These are phyloP conservation scores for Lepilemur ruficaudatus DNA, from an alignment of 2,797 vertebrate genomes.

Conservation along the genomic window DNA sequence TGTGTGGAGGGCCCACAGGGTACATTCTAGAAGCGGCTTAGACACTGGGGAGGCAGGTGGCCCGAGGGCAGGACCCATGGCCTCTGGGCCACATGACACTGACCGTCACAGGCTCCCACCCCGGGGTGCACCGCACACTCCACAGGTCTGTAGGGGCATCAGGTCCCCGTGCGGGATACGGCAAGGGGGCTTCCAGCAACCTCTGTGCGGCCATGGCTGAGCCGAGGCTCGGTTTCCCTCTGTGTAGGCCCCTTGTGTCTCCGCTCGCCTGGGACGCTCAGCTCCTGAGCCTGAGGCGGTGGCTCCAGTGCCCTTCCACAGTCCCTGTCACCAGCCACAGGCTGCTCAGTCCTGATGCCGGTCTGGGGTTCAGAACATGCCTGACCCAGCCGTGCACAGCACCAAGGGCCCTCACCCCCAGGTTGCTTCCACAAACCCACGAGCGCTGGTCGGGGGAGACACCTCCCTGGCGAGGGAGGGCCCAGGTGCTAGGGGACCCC, in stretches of 20 bases:
- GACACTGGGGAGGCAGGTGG: background rate
- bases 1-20: accelerated
- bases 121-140: background rate
- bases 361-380: background rate
- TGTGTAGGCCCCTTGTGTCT: background rate
- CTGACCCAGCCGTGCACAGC: background rate
- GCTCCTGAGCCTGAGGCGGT: background rate
- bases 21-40: no score
- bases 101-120: background rate
- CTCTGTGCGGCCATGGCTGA: no score
- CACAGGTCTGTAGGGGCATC: background rate
- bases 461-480: background rate
- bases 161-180: accelerated
- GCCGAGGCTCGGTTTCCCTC: background rate
- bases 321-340: background rate
- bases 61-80: background rate
- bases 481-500: background rate
- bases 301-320: background rate
- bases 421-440: accelerated
- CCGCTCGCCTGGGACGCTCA: background rate
- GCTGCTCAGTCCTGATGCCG: no score
- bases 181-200: background rate
- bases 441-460: background rate
- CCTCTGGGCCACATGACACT: accelerated
- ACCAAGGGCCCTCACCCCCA: background rate